phyloP scores from a whole-genome alignment of 2,797 vertebrate species.

The Pagetopsis macropterus region DNA sequence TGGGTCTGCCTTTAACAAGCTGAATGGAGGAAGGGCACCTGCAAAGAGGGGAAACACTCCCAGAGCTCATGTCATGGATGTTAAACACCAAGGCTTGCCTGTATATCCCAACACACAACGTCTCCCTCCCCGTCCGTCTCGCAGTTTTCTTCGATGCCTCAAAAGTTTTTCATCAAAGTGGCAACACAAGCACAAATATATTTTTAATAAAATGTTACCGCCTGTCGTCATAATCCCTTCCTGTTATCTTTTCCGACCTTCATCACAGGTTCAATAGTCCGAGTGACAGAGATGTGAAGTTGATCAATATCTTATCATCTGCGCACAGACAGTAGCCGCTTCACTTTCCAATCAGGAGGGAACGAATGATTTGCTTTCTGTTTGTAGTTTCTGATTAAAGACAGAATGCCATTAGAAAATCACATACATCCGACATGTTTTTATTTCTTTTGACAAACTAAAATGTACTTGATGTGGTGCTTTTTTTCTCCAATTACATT shows the following conservation, averaged over 20 bases:
- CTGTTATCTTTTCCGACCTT: slow-evolving; percentile 67
- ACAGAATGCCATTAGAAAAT: slow-evolving; percentile 10
- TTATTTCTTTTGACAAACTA: not conserved
- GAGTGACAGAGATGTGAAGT: slow-evolving; percentile 60
- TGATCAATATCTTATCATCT: slow-evolving; percentile 77
- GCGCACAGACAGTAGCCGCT: slow-evolving; percentile 52
- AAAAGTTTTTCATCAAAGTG: slow-evolving; percentile 55
- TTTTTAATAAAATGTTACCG: slow-evolving; percentile 65
- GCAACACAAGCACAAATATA: slow-evolving; percentile 50
- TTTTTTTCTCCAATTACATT: slow-evolving; percentile 5
- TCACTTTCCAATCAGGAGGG: slow-evolving; percentile 47
- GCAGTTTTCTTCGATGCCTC: not conserved
- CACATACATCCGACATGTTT: slow-evolving; percentile 5
- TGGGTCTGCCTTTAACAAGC: slow-evolving; percentile 71
- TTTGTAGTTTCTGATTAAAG: slow-evolving; percentile 33
- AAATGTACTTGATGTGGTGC: not conserved
- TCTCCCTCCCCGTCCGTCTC: not conserved
- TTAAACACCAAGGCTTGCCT: slow-evolving; percentile 31
- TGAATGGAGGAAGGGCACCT: slow-evolving; percentile 50
- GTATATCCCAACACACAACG: slow-evolving; percentile 31
- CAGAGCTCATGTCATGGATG: slow-evolving; percentile 36
- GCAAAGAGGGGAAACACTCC: slow-evolving; percentile 51
- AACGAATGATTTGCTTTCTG: slow-evolving; percentile 47
- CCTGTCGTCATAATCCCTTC: slow-evolving; percentile 69
- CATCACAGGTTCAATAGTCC: slow-evolving; percentile 62